Conservation (phyloP, 1,140 invertebrate genomes). For the Trichomalopsis sarcophagae region DNA sequence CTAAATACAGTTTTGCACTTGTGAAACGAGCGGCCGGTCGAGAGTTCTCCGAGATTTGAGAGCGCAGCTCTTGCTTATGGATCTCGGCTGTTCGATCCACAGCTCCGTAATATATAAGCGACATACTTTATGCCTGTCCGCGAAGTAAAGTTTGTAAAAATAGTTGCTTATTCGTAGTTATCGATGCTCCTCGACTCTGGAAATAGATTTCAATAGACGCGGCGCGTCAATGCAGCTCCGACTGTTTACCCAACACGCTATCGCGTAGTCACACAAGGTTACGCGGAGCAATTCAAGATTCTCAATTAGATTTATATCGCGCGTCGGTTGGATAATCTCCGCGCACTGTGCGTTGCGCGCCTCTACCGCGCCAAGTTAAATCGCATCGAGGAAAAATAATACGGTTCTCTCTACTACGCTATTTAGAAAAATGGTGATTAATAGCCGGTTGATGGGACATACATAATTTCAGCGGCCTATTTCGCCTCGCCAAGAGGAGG, state of each 20-base stretch:
- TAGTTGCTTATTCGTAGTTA: no score
- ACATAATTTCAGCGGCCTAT: no score
- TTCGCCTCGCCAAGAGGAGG: no score
- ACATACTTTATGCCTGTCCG: no score
- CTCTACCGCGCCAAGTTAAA: no score
- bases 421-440: no score
- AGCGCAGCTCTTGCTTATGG: background rate
- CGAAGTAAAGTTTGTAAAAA: no score
- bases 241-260: background rate
- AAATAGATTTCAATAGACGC: background rate
- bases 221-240: background rate
- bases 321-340: background rate
- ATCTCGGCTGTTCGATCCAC: background rate
- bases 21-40: background rate
- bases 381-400: no score
- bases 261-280: background rate
- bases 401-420: no score
- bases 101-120: no score
- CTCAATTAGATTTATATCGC: background rate
- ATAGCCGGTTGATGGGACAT: no score
- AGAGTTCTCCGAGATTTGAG: background rate
- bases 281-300: background rate
- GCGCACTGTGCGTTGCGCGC: background rate
- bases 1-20: background rate
- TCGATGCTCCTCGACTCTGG: background rate